These are phyloP conservation scores for Andinoacara biseriatus DNA, from an alignment of 2,113 vertebrate species.

Conservation along the genomic window DNA sequence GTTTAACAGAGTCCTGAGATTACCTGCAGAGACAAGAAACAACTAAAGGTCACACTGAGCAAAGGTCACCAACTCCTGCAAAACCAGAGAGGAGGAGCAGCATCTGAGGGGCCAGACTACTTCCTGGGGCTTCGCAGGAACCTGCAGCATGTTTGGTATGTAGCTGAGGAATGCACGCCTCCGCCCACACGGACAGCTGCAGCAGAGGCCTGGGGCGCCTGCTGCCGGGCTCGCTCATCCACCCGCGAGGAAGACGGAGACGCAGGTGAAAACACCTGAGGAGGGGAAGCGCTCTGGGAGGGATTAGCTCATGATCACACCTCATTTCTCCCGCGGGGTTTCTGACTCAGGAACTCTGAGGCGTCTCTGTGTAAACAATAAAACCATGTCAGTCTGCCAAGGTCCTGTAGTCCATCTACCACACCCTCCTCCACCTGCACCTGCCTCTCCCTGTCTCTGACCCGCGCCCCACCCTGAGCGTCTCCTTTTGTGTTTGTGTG, in stretches of 20 bases:
- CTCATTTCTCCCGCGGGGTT: background rate
- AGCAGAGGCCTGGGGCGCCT: background rate
- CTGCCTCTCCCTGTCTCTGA: background rate
- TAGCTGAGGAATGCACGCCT: background rate
- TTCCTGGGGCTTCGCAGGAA: background rate
- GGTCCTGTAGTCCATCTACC: background rate
- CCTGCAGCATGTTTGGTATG: background rate
- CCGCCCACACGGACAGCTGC: background rate
- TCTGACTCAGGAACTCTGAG: background rate
- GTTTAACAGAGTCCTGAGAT: conserved; percentile 1
- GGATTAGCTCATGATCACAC: background rate
- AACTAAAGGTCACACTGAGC: background rate
- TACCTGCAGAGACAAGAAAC: conserved; percentile 53
- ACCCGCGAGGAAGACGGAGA: background rate
- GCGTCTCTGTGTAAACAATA: background rate
- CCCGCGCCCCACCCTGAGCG: background rate
- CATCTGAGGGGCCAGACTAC: background rate
- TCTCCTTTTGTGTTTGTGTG: conserved; percentile 2
- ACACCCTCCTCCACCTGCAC: background rate
- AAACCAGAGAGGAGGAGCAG: background rate
- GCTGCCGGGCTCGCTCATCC: background rate
- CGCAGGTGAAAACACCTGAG: background rate
- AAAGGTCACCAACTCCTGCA: background rate
- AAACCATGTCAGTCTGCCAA: background rate
- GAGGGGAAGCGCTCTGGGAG: background rate